Percentiles rank a stretch among this genome's conserved stretches.
Evolutionary conservation across 2,888 invertebrate genomes (phyloP).

Genomic region (Agonum fuliginosum): DNA sequence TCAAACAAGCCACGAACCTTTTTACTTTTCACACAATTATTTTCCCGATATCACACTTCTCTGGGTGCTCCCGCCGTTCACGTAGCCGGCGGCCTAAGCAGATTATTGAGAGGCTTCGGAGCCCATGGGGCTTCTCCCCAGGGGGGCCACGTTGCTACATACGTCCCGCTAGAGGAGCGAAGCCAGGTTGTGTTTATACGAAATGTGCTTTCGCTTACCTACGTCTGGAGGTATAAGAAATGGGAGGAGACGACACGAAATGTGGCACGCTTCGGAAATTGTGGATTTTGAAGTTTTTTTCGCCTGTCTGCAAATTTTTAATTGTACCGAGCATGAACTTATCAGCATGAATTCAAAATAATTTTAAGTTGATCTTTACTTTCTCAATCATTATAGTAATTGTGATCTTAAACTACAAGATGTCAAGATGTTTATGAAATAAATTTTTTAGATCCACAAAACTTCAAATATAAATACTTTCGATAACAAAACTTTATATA

Average conservation of each 20-base stretch:
- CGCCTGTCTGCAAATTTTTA: background rate
- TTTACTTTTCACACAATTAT: background rate
- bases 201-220: conserved; percentile 4
- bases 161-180: background rate
- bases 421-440: too few relatives aligned
- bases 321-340: too few relatives aligned
- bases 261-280: background rate
- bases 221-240: background rate
- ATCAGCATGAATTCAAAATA: too few relatives aligned
- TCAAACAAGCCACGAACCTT: background rate
- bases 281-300: background rate
- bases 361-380: too few relatives aligned
- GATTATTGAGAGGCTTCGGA: background rate
- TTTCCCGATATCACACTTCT: background rate
- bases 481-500: too few relatives aligned
- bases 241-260: background rate
- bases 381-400: too few relatives aligned
- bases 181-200: background rate
- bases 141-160: conserved; percentile 29
- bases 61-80: too few relatives aligned
- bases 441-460: too few relatives aligned
- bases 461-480: too few relatives aligned
- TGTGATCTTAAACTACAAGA: too few relatives aligned
- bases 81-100: conserved; percentile 25
- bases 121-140: background rate